Evolutionary conservation across 2,797 vertebrate species (phyloP), one percentile per base, ranked within the genome.

Genomic region (Glossophaga mutica): DNA sequence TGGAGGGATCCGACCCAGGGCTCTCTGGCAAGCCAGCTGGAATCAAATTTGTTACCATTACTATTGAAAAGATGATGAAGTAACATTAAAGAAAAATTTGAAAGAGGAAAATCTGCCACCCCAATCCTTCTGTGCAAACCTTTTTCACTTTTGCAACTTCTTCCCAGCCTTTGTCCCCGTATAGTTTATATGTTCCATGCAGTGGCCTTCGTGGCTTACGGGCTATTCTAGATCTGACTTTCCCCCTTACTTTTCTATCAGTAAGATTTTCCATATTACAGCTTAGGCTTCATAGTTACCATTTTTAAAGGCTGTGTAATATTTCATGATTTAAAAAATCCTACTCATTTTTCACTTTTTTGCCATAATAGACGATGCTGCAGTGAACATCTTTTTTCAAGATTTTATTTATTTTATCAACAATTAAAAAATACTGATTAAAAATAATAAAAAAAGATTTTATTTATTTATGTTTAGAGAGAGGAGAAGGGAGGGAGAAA

Each of bases 261-360:
- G 62, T 86, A 87, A 73, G 39, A 76, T 83, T 87, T 93, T 96
- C 44, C 29, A 18, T 73, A 26, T 92, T 78, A 77, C n/a, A 50
- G 39, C 9, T 92, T 83, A 90, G 85, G 46, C 37, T 92, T 96
- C 79, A n/a, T 39, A 78, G 70, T 84, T 91, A 71, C 78, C 90
- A 37, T 68, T 93, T 95, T 93, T 84, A 85, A 95, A 92, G 84
- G 5, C 65, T 65, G 32, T 83, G 5, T 74, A 50, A 74, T 87
- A 71, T 78, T 96, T 93, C 32, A 46, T 39, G 34, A 55, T 79
- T 94, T 94, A 32, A 9, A 77, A 92, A 90, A 81, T 90, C 12
- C 55, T 85, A 76, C 39, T 94, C 15, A 37, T 65, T 83, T 88
- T 62, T 42, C 6, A 34, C 10, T 44, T 55, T 84, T 71, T 83